Base-by-base conservation (phyloP, 2,797 vertebrate genomes). In the Cirrhinus molitorella region DNA sequence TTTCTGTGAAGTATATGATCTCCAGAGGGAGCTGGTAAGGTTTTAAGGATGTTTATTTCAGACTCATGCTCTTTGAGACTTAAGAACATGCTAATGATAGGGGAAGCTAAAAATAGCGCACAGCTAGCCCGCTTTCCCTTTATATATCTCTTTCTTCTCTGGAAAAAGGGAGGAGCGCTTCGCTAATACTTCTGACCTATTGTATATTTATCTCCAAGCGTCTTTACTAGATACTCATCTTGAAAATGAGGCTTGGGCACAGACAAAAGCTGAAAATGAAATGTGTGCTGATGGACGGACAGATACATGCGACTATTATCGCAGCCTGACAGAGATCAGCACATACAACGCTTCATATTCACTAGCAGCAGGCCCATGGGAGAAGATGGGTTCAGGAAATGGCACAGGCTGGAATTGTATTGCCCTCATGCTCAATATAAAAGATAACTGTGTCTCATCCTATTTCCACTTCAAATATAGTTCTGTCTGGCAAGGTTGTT, bases 231-330 rank as follows among this genome's bases (percentile, higher is more conserved):
- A 70, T 78, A 68, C 21, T 65, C 67, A 74, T 65, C 71, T 83
- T 81, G 43, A 21, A 83, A 72, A 83, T 49, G 16, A 77, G 75
- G 47, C 65, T 73, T 43, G 57, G 17, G 76, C 51, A 40, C 43
- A 83, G 86, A 85, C 73, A 53, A 81, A 72, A 80, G 67, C 78
- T 80, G 80, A 85, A 90, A 93, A 91, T 91, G 86, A 92, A 92
- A 90, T 83, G 74, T 81, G 88, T 89, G 91, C 85, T 90, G 91
- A 91, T 91, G 88, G 90, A 93, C 66, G 80, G n/a, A 53, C 87
- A 92, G 92, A 94, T 90, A 91, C 92, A 94, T 90, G 88, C 86
- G 66, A 90, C 88, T 92, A 92, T 92, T 92, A 93, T 85, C 85
- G 71, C 82, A 79, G 89, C 89, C 86, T 85, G 81, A 83, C 91